These are phyloP conservation scores for Characodon lateralis DNA, from an alignment of 2,797 vertebrate species.

Conservation along the genomic window DNA sequence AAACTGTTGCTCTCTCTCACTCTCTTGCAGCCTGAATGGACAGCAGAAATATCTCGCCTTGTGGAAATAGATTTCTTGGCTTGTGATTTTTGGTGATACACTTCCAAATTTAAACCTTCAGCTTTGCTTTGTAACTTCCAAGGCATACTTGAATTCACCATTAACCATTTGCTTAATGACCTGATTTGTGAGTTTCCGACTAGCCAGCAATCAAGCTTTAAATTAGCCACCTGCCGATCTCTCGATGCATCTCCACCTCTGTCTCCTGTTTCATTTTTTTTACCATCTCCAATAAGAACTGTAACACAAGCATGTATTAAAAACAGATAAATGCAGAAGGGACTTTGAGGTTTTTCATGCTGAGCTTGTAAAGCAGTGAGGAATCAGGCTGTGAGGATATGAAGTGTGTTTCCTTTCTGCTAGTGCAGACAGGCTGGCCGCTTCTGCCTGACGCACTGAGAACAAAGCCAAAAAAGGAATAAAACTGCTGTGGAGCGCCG, in stretches of 20 bases:
- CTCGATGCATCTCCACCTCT: background rate
- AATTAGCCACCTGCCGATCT: too few relatives aligned
- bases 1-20: background rate
- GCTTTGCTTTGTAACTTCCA: background rate
- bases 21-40: background rate
- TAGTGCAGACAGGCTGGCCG: slow-evolving; percentile 62
- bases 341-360: slow-evolving; percentile 42
- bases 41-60: background rate
- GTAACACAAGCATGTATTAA: slow-evolving; percentile 54
- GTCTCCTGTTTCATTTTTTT: background rate
- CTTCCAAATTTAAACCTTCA: background rate
- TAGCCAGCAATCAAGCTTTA: too few relatives aligned
- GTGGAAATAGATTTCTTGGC: background rate
- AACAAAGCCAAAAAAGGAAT: slow-evolving; percentile 85
- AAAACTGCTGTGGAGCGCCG: slow-evolving; percentile 62
- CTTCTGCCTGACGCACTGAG: slow-evolving; percentile 52
- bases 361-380: slow-evolving; percentile 48
- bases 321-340: slow-evolving; percentile 24
- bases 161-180: too few relatives aligned
- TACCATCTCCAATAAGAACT: slow-evolving; percentile 56
- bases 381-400: slow-evolving; percentile 66
- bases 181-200: too few relatives aligned
- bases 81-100: background rate
- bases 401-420: slow-evolving; percentile 69
- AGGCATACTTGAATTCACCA: background rate